Evolutionary conservation across 2,797 vertebrate genomes (phyloP).

Genomic region (Darevskia nairensis): DNA sequence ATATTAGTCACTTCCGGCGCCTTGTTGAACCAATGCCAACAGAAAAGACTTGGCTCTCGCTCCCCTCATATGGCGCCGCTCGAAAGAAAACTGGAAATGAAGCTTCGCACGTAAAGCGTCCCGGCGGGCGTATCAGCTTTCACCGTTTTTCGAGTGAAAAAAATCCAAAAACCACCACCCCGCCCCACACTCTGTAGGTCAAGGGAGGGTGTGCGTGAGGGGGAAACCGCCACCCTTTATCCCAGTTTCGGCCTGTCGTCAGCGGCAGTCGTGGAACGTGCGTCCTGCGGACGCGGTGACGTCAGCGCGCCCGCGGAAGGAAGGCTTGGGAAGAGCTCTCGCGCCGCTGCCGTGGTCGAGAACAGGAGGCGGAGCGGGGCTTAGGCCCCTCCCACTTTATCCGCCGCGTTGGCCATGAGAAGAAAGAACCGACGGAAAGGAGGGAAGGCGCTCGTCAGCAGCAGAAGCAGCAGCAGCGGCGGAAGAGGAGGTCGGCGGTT

Average conservation of each 20-base stretch:
- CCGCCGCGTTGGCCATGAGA: background rate
- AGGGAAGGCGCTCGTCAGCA: background rate
- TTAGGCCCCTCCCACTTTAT: conserved; percentile 13
- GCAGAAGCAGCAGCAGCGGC: no score
- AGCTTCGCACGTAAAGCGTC: no score
- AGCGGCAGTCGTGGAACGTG: background rate
- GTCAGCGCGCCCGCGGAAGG: background rate
- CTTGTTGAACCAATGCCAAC: background rate
- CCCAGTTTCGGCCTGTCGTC: background rate
- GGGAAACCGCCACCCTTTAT: no score
- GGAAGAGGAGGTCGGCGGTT: background rate
- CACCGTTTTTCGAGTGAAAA: no score
- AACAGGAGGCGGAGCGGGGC: background rate
- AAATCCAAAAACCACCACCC: no score
- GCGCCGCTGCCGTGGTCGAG: background rate
- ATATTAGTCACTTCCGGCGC: background rate
- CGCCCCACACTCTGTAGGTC: no score
- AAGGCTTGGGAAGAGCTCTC: background rate
- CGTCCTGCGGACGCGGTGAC: background rate
- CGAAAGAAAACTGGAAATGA: background rate
- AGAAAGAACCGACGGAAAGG: background rate
- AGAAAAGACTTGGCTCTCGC: background rate
- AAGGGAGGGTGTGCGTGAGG: no score
- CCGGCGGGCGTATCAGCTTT: background rate
- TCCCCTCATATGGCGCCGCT: background rate